Percentiles rank a stretch among this genome's conserved stretches.
Evolutionary conservation across 2,888 invertebrate species (phyloP).

Genomic region (Clivina fossor): DNA sequence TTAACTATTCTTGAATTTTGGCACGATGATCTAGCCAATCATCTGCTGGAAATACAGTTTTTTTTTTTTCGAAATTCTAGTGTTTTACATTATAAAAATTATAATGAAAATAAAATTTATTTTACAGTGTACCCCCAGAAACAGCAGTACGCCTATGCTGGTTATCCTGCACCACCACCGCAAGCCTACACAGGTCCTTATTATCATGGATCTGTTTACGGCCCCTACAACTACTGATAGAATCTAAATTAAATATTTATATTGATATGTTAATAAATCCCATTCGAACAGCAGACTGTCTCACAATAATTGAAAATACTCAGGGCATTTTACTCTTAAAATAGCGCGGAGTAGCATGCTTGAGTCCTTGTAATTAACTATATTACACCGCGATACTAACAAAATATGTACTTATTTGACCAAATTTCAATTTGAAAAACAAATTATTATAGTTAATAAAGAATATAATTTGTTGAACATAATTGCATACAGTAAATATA

Average conservation of each 20-base stretch:
- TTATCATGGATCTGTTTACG: slow-evolving; percentile 90
- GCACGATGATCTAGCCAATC: too few species aligned
- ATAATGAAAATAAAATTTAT: background rate
- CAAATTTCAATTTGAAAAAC: too few species aligned
- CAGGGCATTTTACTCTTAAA: slow-evolving; percentile 22
- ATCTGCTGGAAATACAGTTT: too few species aligned
- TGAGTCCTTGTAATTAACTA: slow-evolving; percentile 18
- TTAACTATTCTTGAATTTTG: too few species aligned
- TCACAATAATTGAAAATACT: slow-evolving; percentile 17
- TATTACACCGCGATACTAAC: too few species aligned
- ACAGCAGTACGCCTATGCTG: slow-evolving; percentile 89
- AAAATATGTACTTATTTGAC: too few species aligned
- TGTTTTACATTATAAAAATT: background rate
- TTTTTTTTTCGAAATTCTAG: background rate
- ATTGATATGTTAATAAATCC: slow-evolving; percentile 16
- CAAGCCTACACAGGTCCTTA: slow-evolving; percentile 85
- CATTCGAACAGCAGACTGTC: slow-evolving; percentile 24
- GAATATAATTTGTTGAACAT: too few species aligned
- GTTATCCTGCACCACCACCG: slow-evolving; percentile 76
- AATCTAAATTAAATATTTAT: slow-evolving; percentile 12
- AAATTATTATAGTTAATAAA: too few species aligned
- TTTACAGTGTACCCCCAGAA: slow-evolving; percentile 89
- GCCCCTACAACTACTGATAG: slow-evolving; percentile 86
- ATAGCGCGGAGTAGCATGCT: slow-evolving; percentile 11
- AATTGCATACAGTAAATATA: too few species aligned